Evolutionary conservation across 2,113 vertebrate species (phyloP), one percentile per base, ranked within the genome.

Genomic region (Pseudorectes ferrugineus): DNA sequence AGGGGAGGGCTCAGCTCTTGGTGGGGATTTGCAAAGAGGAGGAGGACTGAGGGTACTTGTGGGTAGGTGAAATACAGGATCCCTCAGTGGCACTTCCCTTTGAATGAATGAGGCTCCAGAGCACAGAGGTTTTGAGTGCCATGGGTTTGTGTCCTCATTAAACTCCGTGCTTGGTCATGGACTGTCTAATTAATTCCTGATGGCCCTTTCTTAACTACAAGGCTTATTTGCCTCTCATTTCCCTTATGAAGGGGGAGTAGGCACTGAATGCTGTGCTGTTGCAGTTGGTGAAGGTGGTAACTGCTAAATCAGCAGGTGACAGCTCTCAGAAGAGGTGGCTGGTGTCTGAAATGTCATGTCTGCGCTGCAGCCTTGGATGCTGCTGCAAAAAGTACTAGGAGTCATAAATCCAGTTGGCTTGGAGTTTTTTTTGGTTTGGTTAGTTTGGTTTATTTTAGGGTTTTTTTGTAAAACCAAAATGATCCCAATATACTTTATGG

Each of bases 51-150:
- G 57, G 46, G 21, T 71, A 19, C 31, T 9, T 1, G 0, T 45
- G 54, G 15, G 40, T 0, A 4, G 21, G 18, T 0, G 0, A 67
- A 85, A 79, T 55, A 33, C 0, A 2, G 48, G 48, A 87, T 85
- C 21, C 17, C 10, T 51, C 54, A 38, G 36, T 61, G 48, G 36
- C 43, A 10, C 45, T 86, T 14, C 5, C 29, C 38, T 71, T 62
- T 0, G 3, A 1, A 0, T 55, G 43, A 59, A 11, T 9, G 45
- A 74, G 57, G 40, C 43, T 87, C 57, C n/a, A 51, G 55, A 54
- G 40, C 25, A 46, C 35, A 43, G 77, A 57, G 61, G 22, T 43
- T 85, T 82, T 3, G 3, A 24, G 57, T 72, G 29, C 84, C 0
- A 0, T 49, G 45, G 52, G 33, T 70, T 36, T 87, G 20, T 68